Evolutionary conservation across 2,797 vertebrate species (phyloP), one percentile per base, ranked within the genome.

Genomic region (Scarus forsteni): DNA sequence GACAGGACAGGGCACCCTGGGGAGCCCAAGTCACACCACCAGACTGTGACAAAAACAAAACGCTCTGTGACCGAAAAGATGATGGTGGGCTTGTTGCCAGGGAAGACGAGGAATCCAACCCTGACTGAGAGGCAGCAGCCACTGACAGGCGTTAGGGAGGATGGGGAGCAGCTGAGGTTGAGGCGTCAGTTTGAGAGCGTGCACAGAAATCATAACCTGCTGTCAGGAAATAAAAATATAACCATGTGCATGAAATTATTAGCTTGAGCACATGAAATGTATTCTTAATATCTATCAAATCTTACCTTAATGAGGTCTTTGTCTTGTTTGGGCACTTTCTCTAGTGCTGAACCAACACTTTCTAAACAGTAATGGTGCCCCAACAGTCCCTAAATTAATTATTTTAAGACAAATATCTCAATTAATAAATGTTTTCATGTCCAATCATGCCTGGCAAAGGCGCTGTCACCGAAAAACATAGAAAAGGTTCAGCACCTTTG

Each of bases 11-110:
- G 60, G 70, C 80, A 61, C 88, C 81, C 88, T 15, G 58, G 81
- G 61, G 85, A 86, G 67, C 66, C 73, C 60, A 64, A 39, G 89
- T 78, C 86, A 81, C 87, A 88, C 74, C 61, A 86, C 14, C 76
- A 89, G 86, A 83, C 86, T 87, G 81, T 84, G 85, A 90, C 85
- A 87, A 85, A 88, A 86, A 81, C 76, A 87, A 85, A 88, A 79
- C 27, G 39, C 76, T 63, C 60, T 60, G 72, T 74, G 85, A 85
- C 80, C 79, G 27, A 70, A 70, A 59, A 80, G 77, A 88, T 81
- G 85, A 90, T 83, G 84, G 81, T 83, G 84, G 83, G 81, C 82
- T 85, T 91, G 90, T 91, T 90, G 88, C 91, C 87, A 86, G 84
- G 89, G 85, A 83, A 89, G 78, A 81, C 49, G 55, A 50, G 39